phyloP scores from a whole-genome alignment of 2,113 vertebrate genomes.

The Pagrus major region DNA sequence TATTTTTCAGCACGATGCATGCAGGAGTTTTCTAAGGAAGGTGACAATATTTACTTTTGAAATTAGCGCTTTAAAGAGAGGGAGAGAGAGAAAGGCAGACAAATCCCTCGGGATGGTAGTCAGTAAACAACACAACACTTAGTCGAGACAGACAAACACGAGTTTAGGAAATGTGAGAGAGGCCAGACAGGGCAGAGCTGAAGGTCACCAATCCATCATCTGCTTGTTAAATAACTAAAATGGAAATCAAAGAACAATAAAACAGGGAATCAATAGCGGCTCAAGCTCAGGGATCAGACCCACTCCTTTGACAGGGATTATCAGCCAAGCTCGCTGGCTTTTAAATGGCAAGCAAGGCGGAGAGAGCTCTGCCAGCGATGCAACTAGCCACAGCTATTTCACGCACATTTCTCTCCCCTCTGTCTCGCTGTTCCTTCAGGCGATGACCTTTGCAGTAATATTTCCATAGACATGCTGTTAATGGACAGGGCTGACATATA shows the following conservation, averaged over 20 bases:
- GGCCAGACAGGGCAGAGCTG: constrained; percentile 73
- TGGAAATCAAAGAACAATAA: constrained; percentile 85
- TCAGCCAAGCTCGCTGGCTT: constrained; percentile 77
- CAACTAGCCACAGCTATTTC: constrained; percentile 78
- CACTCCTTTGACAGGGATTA: constrained; percentile 78
- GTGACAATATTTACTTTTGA: constrained; percentile 20
- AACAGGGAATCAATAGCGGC: constrained; percentile 78
- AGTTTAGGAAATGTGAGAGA: constrained; percentile 58
- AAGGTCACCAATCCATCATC: constrained; percentile 86
- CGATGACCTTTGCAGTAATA: constrained; percentile 83
- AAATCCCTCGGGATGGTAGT: background rate
- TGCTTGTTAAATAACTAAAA: constrained; percentile 86
- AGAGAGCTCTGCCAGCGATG: constrained; percentile 71
- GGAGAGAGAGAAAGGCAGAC: background rate
- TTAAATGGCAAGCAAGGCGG: constrained; percentile 83
- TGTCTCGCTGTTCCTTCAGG: constrained; percentile 71
- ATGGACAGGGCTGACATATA: constrained; percentile 81
- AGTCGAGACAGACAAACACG: constrained; percentile 40
- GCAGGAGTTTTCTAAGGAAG: constrained; percentile 10
- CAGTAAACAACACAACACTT: constrained; percentile 33
- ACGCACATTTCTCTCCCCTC: constrained; percentile 70
- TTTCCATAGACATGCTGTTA: constrained; percentile 82
- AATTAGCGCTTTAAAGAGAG: constrained; percentile 28
- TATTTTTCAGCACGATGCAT: constrained; percentile 14
- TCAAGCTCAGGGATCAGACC: constrained; percentile 76